Percentiles rank a stretch among this genome's conserved stretches.
phyloP scores from a whole-genome alignment of 2,888 invertebrate species.

The Embidobia sp. region DNA sequence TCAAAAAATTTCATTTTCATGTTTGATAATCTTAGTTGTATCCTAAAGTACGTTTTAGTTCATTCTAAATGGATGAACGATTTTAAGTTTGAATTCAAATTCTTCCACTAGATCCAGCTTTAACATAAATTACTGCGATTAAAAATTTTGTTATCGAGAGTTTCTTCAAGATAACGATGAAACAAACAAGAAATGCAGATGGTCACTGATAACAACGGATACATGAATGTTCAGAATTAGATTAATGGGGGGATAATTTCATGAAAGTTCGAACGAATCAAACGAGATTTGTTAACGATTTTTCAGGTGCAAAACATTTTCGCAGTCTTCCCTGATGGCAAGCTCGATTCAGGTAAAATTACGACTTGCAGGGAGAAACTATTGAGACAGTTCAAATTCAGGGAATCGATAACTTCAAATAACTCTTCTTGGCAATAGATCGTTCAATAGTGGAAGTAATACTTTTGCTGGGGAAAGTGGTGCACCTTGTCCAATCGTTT shows the following conservation, averaged over 20 bases:
- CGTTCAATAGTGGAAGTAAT: constrained; percentile 64
- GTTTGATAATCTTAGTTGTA: no score
- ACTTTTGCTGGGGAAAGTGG: constrained; percentile 64
- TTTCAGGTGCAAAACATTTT: constrained; percentile 81
- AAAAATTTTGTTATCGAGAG: no score
- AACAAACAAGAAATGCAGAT: neutral
- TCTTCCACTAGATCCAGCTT: no score
- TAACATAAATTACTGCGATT: no score
- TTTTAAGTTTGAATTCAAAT: no score
- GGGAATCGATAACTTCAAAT: constrained; percentile 41
- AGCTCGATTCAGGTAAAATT: constrained; percentile 80
- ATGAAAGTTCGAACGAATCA: constrained; percentile 7
- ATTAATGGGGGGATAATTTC: no score
- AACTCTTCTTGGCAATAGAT: constrained; percentile 44
- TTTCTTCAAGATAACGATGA: no score
- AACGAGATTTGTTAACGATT: constrained; percentile 59
- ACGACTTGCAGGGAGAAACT: constrained; percentile 44
- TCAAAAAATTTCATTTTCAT: no score
- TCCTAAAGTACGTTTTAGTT: no score
- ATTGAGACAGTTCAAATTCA: constrained; percentile 41
- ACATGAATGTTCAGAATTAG: neutral
- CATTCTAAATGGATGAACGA: no score
- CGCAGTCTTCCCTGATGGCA: constrained; percentile 80
- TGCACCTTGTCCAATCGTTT: constrained; percentile 56
- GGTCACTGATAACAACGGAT: neutral